These are phyloP conservation scores for Brachionus calyciflorus DNA, from an alignment of 1,140 invertebrate species.

Conservation along the genomic window DNA sequence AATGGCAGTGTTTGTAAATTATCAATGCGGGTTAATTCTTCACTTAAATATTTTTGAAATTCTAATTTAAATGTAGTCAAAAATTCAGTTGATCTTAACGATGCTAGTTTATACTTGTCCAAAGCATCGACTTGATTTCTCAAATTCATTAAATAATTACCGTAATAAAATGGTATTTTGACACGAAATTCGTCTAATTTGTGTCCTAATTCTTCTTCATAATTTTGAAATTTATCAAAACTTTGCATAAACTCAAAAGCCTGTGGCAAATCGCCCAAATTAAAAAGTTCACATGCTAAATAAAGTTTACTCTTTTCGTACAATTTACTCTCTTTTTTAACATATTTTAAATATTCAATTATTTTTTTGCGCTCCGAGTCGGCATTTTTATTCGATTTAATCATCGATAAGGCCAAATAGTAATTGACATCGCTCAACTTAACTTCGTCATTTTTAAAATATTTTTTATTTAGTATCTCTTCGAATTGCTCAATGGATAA, in stretches of 20 bases:
- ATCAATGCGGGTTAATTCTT: not conserved
- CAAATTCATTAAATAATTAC: slow-evolving; percentile 4
- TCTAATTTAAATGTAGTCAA: not conserved
- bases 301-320: slow-evolving; percentile 11
- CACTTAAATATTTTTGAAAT: not conserved
- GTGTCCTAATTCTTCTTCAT: not conserved
- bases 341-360: slow-evolving; percentile 11
- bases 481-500: not conserved
- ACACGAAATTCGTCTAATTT: not conserved
- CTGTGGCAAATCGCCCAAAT: not conserved
- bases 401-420: slow-evolving; percentile 38
- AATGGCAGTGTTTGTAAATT: not conserved
- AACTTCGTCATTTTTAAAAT: slow-evolving; percentile 16
- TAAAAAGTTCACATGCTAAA: not conserved
- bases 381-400: not conserved
- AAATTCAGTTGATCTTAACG: not conserved
- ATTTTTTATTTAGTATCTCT: not conserved
- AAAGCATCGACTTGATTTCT: not conserved
- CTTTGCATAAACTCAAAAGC: slow-evolving; percentile 10
- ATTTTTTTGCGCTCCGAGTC: not conserved
- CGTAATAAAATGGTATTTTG: slow-evolving; percentile 21
- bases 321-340: slow-evolving; percentile 29
- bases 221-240: slow-evolving; percentile 2
- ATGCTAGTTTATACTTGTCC: not conserved
- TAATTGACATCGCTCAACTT: slow-evolving; percentile 16